Evolutionary conservation across 2,797 vertebrate genomes (phyloP).

Genomic region (Denticeps clupeoides): DNA sequence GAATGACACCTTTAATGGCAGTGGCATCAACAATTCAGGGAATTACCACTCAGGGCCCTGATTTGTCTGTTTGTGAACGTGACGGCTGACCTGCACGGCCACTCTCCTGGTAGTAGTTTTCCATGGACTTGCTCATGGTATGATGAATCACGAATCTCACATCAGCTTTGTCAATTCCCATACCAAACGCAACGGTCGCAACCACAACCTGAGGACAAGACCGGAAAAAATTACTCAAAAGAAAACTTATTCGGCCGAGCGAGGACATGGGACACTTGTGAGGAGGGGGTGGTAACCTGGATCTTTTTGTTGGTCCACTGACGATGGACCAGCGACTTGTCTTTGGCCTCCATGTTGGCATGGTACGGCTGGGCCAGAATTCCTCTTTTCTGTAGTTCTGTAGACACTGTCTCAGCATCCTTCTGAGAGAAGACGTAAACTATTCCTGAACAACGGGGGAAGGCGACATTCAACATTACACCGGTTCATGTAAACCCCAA

Average conservation of each 20-base stretch:
- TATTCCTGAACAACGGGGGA: conserved; percentile 63
- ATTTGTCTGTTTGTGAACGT: too few species aligned
- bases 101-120: conserved; percentile 98
- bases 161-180: conserved; percentile 94
- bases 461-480: background rate
- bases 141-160: conserved; percentile 94
- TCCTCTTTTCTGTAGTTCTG: conserved; percentile 69
- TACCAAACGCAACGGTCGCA: conserved; percentile 94
- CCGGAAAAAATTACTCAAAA: background rate
- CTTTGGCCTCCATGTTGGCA: conserved; percentile 72
- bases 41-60: too few species aligned
- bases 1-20: too few species aligned
- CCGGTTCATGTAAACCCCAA: background rate
- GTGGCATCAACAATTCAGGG: too few species aligned
- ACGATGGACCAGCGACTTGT: conserved; percentile 75
- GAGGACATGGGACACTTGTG: too few species aligned
- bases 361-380: conserved; percentile 79
- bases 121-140: conserved; percentile 94
- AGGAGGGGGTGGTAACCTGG: conserved; percentile 58
- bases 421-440: conserved; percentile 97
- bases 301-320: conserved; percentile 78
- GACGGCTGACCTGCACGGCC: conserved; percentile 78
- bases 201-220: conserved; percentile 72
- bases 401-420: conserved; percentile 77
- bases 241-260: background rate